A percentile compares a stretch with the other conserved stretches of the same genome.
These are phyloP conservation scores for Brachyhypopomus gauderio DNA, from an alignment of 2,113 vertebrate species.

Conservation along the genomic window DNA sequence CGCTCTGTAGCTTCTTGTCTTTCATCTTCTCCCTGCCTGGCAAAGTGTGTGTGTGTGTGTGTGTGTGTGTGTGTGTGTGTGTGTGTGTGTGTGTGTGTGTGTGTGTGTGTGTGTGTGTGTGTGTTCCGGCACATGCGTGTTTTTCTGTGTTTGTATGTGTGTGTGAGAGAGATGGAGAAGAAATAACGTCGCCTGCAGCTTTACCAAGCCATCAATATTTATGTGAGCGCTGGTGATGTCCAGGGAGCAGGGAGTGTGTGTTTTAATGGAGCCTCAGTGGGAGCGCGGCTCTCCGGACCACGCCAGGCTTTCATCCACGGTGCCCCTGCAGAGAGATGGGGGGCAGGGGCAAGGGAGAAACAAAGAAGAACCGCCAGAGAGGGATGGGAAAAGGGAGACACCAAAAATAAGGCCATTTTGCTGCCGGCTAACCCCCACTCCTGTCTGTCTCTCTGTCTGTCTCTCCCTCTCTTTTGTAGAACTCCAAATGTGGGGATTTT, in stretches of 20 bases:
- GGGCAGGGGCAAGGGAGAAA: not conserved
- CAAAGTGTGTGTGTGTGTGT: conserved; percentile 25
- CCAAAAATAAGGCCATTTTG: not conserved
- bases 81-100: conserved; percentile 36
- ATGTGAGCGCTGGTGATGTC: conserved; percentile 25
- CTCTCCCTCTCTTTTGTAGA: not conserved
- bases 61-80: conserved; percentile 14
- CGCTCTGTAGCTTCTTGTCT: conserved; percentile 34
- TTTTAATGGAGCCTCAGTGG: conserved; percentile 25
- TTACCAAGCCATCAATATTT: conserved; percentile 48
- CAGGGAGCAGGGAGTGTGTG: conserved; percentile 10
- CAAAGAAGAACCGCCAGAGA: not conserved
- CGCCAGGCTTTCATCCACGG: conserved; percentile 25
- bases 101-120: conserved; percentile 7
- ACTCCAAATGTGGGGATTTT: not conserved
- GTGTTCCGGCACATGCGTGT: not conserved
- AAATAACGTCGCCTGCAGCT: conserved; percentile 31
- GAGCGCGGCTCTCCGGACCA: conserved; percentile 12
- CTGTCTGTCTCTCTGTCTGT: not conserved
- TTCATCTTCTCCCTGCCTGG: conserved; percentile 1
- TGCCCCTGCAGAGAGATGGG: conserved; percentile 31
- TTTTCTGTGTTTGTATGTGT: not conserved
- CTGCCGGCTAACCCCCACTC: not conserved
- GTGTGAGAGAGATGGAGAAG: not conserved
- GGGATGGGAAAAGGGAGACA: not conserved